Base-by-base conservation (phyloP, 2,888 invertebrate species). In the Meiosimyza decipiens region DNA sequence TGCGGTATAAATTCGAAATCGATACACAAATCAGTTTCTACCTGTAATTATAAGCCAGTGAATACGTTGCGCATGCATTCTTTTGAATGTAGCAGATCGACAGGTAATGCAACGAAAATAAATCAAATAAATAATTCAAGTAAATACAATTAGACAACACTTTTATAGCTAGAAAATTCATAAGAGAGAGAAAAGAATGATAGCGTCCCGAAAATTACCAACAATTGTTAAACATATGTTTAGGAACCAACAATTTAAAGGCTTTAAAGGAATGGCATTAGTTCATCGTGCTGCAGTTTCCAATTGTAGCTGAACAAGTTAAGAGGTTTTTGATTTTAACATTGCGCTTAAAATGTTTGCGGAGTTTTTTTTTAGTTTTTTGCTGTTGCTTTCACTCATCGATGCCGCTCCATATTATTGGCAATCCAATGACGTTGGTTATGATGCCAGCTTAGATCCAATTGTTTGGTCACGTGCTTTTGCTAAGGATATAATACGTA, bases 381-480 rank as follows among this genome's bases (percentile, higher is more conserved):
- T 40, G 40, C 40, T 40, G 40, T 40, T 40, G 40, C 9, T 40
- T 40, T 9, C 40, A 40, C n/a, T 66, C 9, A 22, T 66, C n/a
- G 28, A 50, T n/a, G 77, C 71, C 40, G 73, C 50, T 18, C 75
- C 77, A 47, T 76, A 74, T 73, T 79, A 79, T 16, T 83, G 82
- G 84, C 78, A 78, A 71, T 64, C 74, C 7, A 76, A 79, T 33
- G 79, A 80, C 15, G 79, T 74, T 15, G 79, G 76, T 71, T 82
- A 84, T 33, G 84, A 84, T 76, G 81, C 83, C 73, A 86, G 82
- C 47, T 76, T 86, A 75, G 85, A 85, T 80, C 85, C 86, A 0
- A 66, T 85, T 11, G 82, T 77, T 67, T 86, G 85, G 85, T 81
- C 85, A 12, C 80, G 78, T 4, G 79, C 81, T 4, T 82, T 84